Base-by-base conservation (phyloP, 1,140 invertebrate genomes). In the Spodoptera litura region DNA sequence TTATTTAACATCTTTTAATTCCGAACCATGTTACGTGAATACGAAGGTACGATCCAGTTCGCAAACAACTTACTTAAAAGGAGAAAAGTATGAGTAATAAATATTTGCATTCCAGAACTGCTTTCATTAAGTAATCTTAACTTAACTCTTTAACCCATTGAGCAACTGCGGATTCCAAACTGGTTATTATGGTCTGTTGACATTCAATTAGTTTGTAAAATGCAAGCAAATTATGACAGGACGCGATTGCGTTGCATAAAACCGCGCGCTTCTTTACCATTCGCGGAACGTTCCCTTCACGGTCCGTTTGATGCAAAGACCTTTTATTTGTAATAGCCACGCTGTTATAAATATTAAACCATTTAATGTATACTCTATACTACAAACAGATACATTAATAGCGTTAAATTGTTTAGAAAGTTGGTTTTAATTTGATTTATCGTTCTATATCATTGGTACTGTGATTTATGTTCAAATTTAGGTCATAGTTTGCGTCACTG, bases 301-400 rank as follows among this genome's bases (percentile, higher is more conserved):
- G 74, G 31, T 56, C 74, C 74, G 74, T 49, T 77, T 77, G 51
- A 12, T 56, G 4, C 20, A 12, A 31, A 58, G 61, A 77, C 52
- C 27, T 68, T 77, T 68, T 44, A 77, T 56, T 70, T 68, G 61
- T 68, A 77, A 77, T 68, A 10, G 52, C 35, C n/a, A 13, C 31
- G 20, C 61, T 52, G 27, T 68, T 58, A 44, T 68, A 56, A 77
- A 77, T 77, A 77, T 66, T 77, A 77, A 44, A 68, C 51, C 70
- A 72, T 72, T 72, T 44, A 56, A 62, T 56, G 8, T 53, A 71
- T 56, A 56, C 8, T 75, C 15, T 25, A 6, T 66, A 56, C n/a
- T 9, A 44, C 38, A 68, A 35, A 58, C 62, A 35, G 62, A 56
- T 77, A 68, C 61, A 56, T 66, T 77, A 66, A 27, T 70, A 70